phyloP scores from a whole-genome alignment of 2,113 vertebrate species.

The Corvus moneduloides region DNA sequence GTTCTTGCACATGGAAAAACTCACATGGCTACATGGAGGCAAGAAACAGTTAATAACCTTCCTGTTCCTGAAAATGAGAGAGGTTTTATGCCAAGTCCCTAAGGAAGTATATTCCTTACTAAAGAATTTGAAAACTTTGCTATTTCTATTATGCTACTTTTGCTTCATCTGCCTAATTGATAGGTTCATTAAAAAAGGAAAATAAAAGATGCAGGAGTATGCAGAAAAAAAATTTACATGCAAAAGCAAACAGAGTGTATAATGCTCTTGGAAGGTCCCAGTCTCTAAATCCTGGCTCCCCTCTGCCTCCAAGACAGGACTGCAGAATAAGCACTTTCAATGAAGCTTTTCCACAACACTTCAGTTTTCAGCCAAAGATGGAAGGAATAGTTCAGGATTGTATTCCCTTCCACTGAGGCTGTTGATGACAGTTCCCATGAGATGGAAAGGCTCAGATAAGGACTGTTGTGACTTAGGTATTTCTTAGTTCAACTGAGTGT shows the following conservation, averaged over 20 bases:
- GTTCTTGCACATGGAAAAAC: background rate
- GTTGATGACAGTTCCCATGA: background rate
- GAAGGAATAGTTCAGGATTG: background rate
- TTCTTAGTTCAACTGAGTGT: background rate
- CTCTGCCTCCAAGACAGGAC: background rate
- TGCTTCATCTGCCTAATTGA: conserved; percentile 36
- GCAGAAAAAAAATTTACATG: background rate
- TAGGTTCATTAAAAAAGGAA: conserved; percentile 17
- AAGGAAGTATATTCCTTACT: background rate
- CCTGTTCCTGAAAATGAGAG: background rate
- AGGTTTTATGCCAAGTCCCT: background rate
- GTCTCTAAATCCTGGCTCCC: background rate
- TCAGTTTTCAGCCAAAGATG: background rate
- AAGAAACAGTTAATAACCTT: conserved; percentile 19
- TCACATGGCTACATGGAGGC: background rate
- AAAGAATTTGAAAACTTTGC: background rate
- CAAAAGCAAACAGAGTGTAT: background rate
- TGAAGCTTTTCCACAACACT: background rate
- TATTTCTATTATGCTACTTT: conserved; percentile 18
- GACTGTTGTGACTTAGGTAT: background rate
- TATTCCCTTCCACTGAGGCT: background rate
- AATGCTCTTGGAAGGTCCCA: background rate
- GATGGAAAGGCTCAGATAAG: background rate
- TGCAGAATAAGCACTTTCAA: background rate
- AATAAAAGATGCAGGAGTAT: background rate